These are phyloP conservation scores for Diloba caeruleocephala DNA, from an alignment of 2,888 invertebrate genomes.

Conservation along the genomic window DNA sequence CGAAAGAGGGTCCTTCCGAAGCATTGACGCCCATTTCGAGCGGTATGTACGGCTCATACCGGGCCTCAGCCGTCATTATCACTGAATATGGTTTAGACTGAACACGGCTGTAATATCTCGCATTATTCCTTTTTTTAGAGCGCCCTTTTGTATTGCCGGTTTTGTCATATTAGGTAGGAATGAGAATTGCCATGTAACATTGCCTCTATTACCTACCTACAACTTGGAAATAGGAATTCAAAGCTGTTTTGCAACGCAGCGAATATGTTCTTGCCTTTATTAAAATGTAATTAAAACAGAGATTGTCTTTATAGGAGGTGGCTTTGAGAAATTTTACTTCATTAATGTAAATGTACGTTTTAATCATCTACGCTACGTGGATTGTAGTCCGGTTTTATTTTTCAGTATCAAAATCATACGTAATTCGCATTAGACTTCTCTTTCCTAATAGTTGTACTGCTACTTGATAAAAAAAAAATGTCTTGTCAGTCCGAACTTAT, in stretches of 20 bases:
- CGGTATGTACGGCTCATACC: slow-evolving; percentile 67
- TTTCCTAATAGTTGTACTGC: too few species aligned
- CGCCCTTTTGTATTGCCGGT: slow-evolving; percentile 47
- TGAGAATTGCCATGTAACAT: slow-evolving; percentile 42
- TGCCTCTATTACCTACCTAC: slow-evolving; percentile 40
- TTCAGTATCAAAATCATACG: slow-evolving; percentile 1
- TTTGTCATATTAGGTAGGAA: slow-evolving; percentile 53
- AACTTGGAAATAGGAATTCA: slow-evolving; percentile 35
- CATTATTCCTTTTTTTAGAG: slow-evolving; percentile 56
- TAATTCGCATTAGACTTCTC: not conserved
- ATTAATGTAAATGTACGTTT: slow-evolving; percentile 19
- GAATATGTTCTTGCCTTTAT: slow-evolving; percentile 34
- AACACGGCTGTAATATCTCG: slow-evolving; percentile 65
- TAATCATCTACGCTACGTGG: slow-evolving; percentile 5
- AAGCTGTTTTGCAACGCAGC: slow-evolving; percentile 37
- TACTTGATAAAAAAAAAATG: not conserved
- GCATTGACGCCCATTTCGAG: slow-evolving; percentile 71
- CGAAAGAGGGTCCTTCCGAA: slow-evolving; percentile 79
- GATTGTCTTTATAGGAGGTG: slow-evolving; percentile 25
- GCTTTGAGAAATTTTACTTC: slow-evolving; percentile 4
- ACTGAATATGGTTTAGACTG: slow-evolving; percentile 73
- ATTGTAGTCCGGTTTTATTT: not conserved
- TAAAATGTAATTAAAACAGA: slow-evolving; percentile 36
- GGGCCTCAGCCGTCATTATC: slow-evolving; percentile 76
- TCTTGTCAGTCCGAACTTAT: not conserved